Evolutionary conservation across 2,113 vertebrate genomes (phyloP), one percentile per base, ranked within the genome.

Genomic region (Solea solea): DNA sequence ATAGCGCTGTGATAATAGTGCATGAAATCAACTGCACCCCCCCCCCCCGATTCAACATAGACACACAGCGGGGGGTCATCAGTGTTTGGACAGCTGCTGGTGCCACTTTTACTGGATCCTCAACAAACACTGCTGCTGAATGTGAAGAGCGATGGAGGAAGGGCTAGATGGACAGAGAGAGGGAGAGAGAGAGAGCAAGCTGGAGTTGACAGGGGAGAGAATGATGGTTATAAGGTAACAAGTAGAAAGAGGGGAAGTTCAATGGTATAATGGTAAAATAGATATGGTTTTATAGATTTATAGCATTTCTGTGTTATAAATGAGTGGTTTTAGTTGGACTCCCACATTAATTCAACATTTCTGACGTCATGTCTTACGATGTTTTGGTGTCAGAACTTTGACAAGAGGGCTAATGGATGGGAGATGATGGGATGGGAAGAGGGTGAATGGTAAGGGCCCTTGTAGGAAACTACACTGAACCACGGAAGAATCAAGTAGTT

Each of bases 21-120:
- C 63, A 51, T 14, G 41, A 71, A 86, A 86, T 79, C 74, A 64
- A 72, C 59, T 57, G 48, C 54, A 15, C 8, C 45, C 12, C 2
- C 45, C 7, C 16, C 50, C 21, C 3, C 8, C 50, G 1, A 52
- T n/a, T n/a, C n/a, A 25, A 25, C 51, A 69, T 34, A 68, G 60
- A 78, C 45, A 49, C n/a, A 78, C 74, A 67, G 83, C 41, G 48
- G 83, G 82, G 78, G 85, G 76, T 42, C 74, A 85, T 85, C 80
- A 1, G 21, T 93, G 82, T 94, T 93, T 93, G 86, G 69, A 86
- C 92, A 93, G 93, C 92, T 93, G 92, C 81, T 86, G 80, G 72
- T 84, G 56, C 72, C 78, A 86, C 78, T 92, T 93, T 93, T 92
- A 93, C 82, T 67, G 86, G 81, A 81, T 85, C 76, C 80, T 90